Evolutionary conservation across 2,113 vertebrate species (phyloP), one percentile per base, ranked within the genome.

Genomic region (Rhizomys pruinosus): DNA sequence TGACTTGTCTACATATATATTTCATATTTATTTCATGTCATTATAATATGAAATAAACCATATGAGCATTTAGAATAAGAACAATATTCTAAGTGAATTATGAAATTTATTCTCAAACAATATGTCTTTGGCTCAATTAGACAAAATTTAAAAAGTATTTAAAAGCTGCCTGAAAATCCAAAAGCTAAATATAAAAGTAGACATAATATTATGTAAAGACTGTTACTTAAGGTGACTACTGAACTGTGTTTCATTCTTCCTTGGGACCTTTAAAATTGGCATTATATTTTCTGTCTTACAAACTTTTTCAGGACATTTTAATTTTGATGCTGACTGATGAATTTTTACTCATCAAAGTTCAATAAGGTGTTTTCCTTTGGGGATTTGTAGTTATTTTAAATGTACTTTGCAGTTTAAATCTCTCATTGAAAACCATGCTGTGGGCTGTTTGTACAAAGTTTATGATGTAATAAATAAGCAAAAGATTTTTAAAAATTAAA

Each of bases 401-500:
- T 91, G 93, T 94, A 39, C 64, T 94, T 97, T 37, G 78, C 11
- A 90, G 52, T 74, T 61, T 57, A 94, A 84, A 92, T 59, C 76
- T 84, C 59, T 92, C 84, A 93, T 72, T 97, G 92, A 94, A 96
- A 96, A 95, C 57, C 57, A 89, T 87, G 52, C 77, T 89, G 23
- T 92, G 32, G 37, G 20, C 66, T 95, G 7, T 87, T 94, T 61
- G 84, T 80, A 89, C 23, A 79, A 78, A 87, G 23, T 72, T 86
- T 84, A 44, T 68, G 92, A 94, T 68, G 76, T 92, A 74, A 92
- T 92, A 91, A 94, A 92, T 90, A 93, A 95, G 78, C 91, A 86
- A 96, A 94, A 86, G 15, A 89, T 74, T 92, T 93, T 94, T 93
- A 37, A 92, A 95, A 93, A 79, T 88, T 90, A 95, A 95, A 94